Evolutionary conservation across 2,797 vertebrate species (phyloP).

Genomic region (Gymnoscopelus microlampas): DNA sequence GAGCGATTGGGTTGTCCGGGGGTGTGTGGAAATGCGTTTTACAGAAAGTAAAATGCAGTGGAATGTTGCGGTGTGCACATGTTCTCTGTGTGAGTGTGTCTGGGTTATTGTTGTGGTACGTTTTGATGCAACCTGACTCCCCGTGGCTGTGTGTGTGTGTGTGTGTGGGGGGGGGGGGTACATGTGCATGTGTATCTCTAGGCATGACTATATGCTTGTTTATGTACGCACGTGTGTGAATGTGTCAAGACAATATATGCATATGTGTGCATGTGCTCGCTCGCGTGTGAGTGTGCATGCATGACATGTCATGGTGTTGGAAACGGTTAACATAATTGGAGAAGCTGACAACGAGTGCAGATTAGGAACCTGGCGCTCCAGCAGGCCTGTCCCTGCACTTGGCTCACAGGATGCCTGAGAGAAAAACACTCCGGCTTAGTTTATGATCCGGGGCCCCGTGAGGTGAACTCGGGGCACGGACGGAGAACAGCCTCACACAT

Average conservation of each 20-base stretch:
- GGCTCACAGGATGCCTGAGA: slow-evolving; percentile 31
- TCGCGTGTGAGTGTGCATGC: neutral
- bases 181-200: slow-evolving; percentile 38
- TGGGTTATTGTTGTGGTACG: no score
- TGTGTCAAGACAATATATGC: neutral
- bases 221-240: neutral
- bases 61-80: slow-evolving; percentile 43
- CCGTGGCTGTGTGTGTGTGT: neutral
- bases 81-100: neutral
- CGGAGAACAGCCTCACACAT: slow-evolving; percentile 28
- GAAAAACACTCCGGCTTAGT: slow-evolving; percentile 15
- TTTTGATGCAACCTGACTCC: no score
- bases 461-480: neutral
- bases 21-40: slow-evolving; percentile 58
- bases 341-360: slow-evolving; percentile 63
- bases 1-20: slow-evolving; percentile 42
- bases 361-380: slow-evolving; percentile 50
- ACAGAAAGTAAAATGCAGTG: slow-evolving; percentile 54
- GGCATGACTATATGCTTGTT: neutral
- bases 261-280: slow-evolving; percentile 26
- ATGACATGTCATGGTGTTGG: slow-evolving; percentile 34
- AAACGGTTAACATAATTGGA: slow-evolving; percentile 52
- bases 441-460: slow-evolving; percentile 14
- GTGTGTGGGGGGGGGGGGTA: slow-evolving; percentile 10
- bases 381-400: slow-evolving; percentile 34